Evolutionary conservation across 2,888 invertebrate genomes (phyloP).

Genomic region (Galeruca laticollis): DNA sequence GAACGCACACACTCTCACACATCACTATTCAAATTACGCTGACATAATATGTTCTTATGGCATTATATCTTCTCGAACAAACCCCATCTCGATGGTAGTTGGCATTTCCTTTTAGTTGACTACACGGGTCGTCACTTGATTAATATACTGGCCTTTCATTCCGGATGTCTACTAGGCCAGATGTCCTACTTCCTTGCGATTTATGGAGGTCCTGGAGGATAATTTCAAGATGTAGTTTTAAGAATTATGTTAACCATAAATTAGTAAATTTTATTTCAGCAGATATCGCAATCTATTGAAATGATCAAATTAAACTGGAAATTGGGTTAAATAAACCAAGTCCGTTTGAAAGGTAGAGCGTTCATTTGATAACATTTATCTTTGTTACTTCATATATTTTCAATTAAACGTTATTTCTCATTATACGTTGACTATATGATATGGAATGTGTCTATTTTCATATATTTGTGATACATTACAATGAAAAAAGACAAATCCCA

Average conservation of each 20-base stretch:
- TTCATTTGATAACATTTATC: too few species aligned
- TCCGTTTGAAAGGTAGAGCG: too few species aligned
- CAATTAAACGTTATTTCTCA: too few species aligned
- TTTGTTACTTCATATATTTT: too few species aligned
- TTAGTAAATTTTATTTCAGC: constrained; percentile 3
- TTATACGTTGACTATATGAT: too few species aligned
- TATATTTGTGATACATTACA: too few species aligned
- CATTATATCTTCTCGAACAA: constrained; percentile 36
- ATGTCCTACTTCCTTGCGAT: constrained; percentile 39
- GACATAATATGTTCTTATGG: constrained; percentile 34
- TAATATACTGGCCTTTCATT: constrained; percentile 43
- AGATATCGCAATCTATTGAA: constrained; percentile 4
- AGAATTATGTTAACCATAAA: constrained; percentile 12
- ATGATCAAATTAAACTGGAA: constrained; percentile 3
- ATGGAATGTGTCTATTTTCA: too few species aligned
- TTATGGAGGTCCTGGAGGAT: constrained; percentile 38
- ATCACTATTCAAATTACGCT: constrained; percentile 40
- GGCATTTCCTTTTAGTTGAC: constrained; percentile 40
- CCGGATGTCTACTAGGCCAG: constrained; percentile 39
- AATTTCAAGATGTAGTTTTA: constrained; percentile 28
- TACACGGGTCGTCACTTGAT: constrained; percentile 42
- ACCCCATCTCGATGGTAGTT: constrained; percentile 38
- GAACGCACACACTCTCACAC: constrained; percentile 30
- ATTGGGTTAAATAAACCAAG: not conserved
- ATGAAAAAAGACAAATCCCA: too few species aligned